Evolutionary conservation across 2,113 vertebrate genomes (phyloP).

Genomic region (Osmerus mordax): DNA sequence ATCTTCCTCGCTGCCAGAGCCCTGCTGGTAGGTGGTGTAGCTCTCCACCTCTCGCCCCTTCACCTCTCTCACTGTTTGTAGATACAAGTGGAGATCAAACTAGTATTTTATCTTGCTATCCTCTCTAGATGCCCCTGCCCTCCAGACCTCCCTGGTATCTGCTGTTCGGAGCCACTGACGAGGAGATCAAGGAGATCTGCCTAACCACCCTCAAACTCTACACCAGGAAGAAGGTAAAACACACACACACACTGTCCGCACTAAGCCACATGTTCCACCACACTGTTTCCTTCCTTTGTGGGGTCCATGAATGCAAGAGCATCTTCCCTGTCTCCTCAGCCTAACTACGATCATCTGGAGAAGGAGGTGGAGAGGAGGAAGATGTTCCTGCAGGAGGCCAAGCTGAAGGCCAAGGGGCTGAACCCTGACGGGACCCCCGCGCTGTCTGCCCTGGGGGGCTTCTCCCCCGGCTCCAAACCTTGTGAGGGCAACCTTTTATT

Average conservation of each 20-base stretch:
- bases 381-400: constrained; percentile 90
- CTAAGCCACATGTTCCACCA: neutral
- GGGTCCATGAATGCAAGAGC: neutral
- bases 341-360: constrained; percentile 93
- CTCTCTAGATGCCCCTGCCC: constrained; percentile 84
- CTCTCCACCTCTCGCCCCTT: neutral
- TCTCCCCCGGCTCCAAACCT: constrained; percentile 96
- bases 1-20: constrained; percentile 96
- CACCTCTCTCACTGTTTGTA: neutral
- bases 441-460: constrained; percentile 87
- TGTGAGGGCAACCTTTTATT: constrained; percentile 62
- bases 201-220: constrained; percentile 91
- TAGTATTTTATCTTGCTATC: neutral
- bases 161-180: constrained; percentile 90
- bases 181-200: constrained; percentile 94
- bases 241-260: neutral
- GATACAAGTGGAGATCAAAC: neutral
- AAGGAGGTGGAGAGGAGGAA: constrained; percentile 97
- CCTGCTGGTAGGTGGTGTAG: constrained; percentile 77
- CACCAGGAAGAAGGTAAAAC: constrained; percentile 87
- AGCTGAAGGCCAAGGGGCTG: constrained; percentile 94
- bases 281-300: no score
- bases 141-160: constrained; percentile 92
- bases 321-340: constrained; percentile 63
- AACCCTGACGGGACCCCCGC: constrained; percentile 97